These are phyloP conservation scores for Triops longicaudatus DNA, from an alignment of 1,140 invertebrate genomes.

Conservation along the genomic window DNA sequence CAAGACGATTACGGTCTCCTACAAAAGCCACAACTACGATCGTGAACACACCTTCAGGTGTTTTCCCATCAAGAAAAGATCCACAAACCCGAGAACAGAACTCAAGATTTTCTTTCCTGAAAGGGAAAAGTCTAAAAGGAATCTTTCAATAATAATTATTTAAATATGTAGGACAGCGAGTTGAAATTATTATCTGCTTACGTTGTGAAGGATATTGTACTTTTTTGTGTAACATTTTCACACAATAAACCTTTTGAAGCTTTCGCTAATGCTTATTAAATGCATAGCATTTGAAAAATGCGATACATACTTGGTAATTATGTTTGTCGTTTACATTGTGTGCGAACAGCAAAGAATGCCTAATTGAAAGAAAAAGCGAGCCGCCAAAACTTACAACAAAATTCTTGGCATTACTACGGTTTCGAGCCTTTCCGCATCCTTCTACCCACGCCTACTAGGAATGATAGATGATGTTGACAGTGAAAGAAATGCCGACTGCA, in stretches of 20 bases:
- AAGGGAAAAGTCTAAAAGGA: conserved; percentile 30
- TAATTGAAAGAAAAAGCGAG: background rate
- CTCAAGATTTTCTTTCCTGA: conserved; percentile 29
- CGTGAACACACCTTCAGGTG: background rate
- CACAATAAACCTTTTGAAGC: background rate
- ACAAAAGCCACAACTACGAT: background rate
- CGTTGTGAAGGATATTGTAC: background rate
- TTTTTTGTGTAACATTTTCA: background rate
- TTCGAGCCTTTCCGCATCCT: no score
- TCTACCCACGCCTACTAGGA: no score
- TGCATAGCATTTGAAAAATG: background rate
- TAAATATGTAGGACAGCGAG: background rate
- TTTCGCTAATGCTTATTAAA: background rate
- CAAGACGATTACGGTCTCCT: conserved; percentile 24
- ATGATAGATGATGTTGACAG: no score
- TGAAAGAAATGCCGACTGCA: background rate
- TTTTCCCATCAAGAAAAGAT: background rate
- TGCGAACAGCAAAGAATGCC: background rate
- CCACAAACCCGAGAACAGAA: conserved; percentile 20
- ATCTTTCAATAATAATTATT: conserved; percentile 27
- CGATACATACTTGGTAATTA: background rate
- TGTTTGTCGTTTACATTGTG: background rate
- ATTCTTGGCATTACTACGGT: no score
- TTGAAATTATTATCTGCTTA: background rate
- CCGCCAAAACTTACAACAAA: no score